These are phyloP conservation scores for Ptilorrhoa leucosticta DNA, from an alignment of 2,113 vertebrate species.

Conservation along the genomic window DNA sequence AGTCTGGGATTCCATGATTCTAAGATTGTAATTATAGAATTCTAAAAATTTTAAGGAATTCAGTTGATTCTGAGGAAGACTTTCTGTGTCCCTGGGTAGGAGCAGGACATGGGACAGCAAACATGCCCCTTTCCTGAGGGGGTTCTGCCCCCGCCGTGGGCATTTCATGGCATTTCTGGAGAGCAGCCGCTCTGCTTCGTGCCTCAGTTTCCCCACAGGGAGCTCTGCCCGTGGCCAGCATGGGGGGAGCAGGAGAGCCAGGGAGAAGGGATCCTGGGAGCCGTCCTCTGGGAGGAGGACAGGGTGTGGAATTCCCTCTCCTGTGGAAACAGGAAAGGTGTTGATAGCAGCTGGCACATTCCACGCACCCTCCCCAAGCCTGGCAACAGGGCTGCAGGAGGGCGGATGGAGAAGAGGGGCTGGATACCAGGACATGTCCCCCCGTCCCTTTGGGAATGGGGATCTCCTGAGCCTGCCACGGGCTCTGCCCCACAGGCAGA, in stretches of 20 bases:
- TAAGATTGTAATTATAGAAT: background rate
- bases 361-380: fast-evolving
- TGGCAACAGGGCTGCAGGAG: background rate
- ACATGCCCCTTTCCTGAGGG: background rate
- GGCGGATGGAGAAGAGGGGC: background rate
- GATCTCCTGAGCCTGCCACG: background rate
- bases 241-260: background rate
- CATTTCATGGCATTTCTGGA: background rate
- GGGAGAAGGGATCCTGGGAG: background rate
- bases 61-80: background rate
- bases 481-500: background rate
- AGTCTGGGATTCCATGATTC: background rate
- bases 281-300: background rate
- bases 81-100: background rate
- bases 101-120: background rate
- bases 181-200: background rate
- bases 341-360: background rate
- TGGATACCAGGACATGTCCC: fast-evolving
- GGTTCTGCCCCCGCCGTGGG: background rate
- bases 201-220: background rate
- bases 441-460: fast-evolving
- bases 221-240: background rate
- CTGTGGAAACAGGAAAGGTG: background rate
- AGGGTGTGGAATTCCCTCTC: background rate
- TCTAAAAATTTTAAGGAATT: background rate